Evolutionary conservation across 2,797 vertebrate species (phyloP).

Genomic region (Anguilla obscura): DNA sequence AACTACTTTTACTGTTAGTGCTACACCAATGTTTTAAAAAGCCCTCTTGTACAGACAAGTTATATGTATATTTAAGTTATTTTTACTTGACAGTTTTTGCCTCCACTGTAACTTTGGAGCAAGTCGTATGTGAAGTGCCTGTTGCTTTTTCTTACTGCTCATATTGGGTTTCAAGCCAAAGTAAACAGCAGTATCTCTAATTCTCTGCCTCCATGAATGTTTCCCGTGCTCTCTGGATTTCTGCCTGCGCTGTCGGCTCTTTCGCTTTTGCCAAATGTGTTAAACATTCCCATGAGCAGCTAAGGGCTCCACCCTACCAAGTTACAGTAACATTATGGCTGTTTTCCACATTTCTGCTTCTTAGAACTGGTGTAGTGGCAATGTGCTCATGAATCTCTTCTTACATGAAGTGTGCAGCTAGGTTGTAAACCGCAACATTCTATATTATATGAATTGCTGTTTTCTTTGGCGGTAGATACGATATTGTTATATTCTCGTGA

Average conservation of each 20-base stretch:
- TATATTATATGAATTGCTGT: not conserved
- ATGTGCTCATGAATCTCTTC: not conserved
- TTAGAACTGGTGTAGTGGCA: not conserved
- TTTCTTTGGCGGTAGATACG: not conserved
- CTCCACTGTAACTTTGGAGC: not conserved
- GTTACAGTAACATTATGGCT: conserved; percentile 13
- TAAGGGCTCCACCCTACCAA: not conserved
- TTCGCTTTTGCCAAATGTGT: conserved; percentile 7
- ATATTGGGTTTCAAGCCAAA: conserved; percentile 28
- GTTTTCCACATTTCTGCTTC: not conserved
- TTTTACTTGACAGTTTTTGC: not conserved
- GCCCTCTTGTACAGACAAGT: not conserved
- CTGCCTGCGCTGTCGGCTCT: conserved; percentile 19
- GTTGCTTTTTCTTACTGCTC: conserved; percentile 11
- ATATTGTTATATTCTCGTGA: not conserved
- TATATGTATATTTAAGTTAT: not conserved
- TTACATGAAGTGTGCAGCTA: conserved; percentile 10
- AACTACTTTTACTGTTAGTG: not conserved
- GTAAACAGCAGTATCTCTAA: conserved; percentile 25
- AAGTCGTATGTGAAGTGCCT: conserved; percentile 27
- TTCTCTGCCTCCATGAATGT: not conserved
- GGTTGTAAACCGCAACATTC: not conserved
- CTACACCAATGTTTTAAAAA: not conserved
- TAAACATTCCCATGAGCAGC: conserved; percentile 11
- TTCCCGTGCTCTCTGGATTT: conserved; percentile 8